These are phyloP conservation scores for Cenopis cana DNA, from an alignment of 2,888 invertebrate genomes.

Conservation along the genomic window DNA sequence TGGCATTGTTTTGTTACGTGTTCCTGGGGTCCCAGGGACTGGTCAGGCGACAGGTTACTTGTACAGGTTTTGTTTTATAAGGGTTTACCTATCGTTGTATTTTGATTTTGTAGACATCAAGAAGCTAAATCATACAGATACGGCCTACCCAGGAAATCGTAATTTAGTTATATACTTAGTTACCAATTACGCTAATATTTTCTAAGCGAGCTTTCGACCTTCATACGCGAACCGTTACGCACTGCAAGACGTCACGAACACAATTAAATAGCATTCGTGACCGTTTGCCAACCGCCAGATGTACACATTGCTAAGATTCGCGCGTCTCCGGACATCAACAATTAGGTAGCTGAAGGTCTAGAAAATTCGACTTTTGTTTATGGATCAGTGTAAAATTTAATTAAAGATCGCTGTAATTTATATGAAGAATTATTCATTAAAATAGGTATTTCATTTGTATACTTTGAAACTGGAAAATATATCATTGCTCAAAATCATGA, in stretches of 20 bases:
- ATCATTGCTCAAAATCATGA: no score
- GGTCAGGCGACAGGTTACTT: no score
- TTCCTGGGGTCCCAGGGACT: no score
- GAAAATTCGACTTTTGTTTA: slow-evolving; percentile 3
- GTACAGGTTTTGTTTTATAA: no score
- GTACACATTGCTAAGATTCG: slow-evolving; percentile 18
- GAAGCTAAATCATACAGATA: no score
- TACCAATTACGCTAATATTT: background rate
- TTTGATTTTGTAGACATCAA: no score
- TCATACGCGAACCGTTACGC: slow-evolving; percentile 16
- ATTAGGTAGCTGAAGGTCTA: background rate
- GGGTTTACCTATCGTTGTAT: no score
- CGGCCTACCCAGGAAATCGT: background rate
- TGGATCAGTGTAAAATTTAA: background rate
- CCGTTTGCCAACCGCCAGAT: slow-evolving; percentile 27
- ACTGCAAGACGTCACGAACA: slow-evolving; percentile 2
- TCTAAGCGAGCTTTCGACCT: slow-evolving; percentile 22
- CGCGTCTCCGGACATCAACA: background rate
- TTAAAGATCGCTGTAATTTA: background rate
- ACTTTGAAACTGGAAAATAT: no score
- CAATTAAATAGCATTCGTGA: slow-evolving; percentile 22
- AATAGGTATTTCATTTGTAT: no score
- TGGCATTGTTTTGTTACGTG: no score
- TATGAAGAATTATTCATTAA: no score
- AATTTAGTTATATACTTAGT: background rate